Evolutionary conservation across 2,888 invertebrate genomes (phyloP), one percentile per base, ranked within the genome.

Genomic region (Caenorhabditis virilis): DNA sequence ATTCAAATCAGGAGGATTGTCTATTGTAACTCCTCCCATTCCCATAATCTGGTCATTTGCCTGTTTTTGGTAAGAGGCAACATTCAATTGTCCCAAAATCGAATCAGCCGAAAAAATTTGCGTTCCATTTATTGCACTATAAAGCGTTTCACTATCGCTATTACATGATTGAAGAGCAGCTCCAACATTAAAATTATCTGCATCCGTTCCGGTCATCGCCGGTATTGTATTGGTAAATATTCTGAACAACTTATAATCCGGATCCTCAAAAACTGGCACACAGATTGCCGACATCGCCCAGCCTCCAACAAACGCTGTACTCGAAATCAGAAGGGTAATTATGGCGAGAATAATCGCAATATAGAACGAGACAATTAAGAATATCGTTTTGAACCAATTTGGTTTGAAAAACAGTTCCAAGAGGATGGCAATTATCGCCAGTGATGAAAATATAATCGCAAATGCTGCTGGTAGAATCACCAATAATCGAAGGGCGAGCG

Each of bases 261-360:
- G 38, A 53, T 72, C 72, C 42, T 65, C 59, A 38, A 72, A 69
- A 25, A 69, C 50, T 6, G 69, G 69, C 18, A 64, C 64, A 48
- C 72, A 72, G 36, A 55, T 55, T 1, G 69, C 72, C 5, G 72
- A 67, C 18, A 62, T 59, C 18, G 58, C 42, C 72, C 72, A 72
- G 38, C 72, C 72, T 16, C 50, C 51, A 23, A 72, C 64, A 41
- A 72, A 72, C 2, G 48, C 46, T 20, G 50, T 9, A 39, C 64
- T 65, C n/a, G 64, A 36, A 20, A 58, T 26, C 3, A 51, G 22
- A 6, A 64, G 26, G 11, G 55, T 35, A 15, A 27, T 27, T n/a
- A 64, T 64, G 1, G 58, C 43, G 41, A 51, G 23, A 20, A 39
- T 16, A 25, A 58, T 58, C 15, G 54, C 43, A 9, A 36, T 35